Base-by-base conservation (phyloP, 2,113 vertebrate genomes). In the Sturnus vulgaris region DNA sequence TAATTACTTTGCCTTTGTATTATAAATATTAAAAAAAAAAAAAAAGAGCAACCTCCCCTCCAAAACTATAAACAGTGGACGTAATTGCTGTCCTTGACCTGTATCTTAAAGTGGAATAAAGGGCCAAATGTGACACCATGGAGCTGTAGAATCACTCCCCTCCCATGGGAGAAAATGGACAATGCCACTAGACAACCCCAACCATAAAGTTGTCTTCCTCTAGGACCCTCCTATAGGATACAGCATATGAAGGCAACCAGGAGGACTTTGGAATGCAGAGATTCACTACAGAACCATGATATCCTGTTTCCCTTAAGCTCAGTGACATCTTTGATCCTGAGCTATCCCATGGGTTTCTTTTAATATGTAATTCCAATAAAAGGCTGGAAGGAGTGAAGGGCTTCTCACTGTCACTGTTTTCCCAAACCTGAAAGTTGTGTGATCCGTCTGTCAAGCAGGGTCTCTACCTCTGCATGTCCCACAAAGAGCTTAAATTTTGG, bases 241-340 rank as follows among this genome's bases (percentile, higher is more conserved):
- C 3, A 18, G 75, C 15, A 2, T 71, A 35, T 52, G 37, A 88
- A 56, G 40, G 47, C 57, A 76, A 44, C 30, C 27, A 70, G 39
- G 22, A 80, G 24, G 22, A 60, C 18, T 53, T 17, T n/a, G 22
- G 8, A 70, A 33, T 31, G 49, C 35, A 57, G 70, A 84, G 17
- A 55, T 69, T 47, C 10, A 13, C 49, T 53, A 30, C 55, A 39
- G 37, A 82, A 35, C 63, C 53, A 30, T 72, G 30, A 42, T 80
- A 79, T 90, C 42, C 39, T 39, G 1, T 79, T 85, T 69, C 80
- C 42, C 12, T 63, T 69, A 80, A 80, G 27, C 15, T 86, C 2
- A 2, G 31, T 77, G 23, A 59, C 0, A 0, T 71, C 53, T 70
- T 75, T 85, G 39, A 59, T 89, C 27, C 39, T 1, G 1, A 40